A percentile compares a stretch with the other conserved stretches of the same genome.
phyloP scores from a whole-genome alignment of 2,888 invertebrate species.

The Cyrtodaria siliqua region DNA sequence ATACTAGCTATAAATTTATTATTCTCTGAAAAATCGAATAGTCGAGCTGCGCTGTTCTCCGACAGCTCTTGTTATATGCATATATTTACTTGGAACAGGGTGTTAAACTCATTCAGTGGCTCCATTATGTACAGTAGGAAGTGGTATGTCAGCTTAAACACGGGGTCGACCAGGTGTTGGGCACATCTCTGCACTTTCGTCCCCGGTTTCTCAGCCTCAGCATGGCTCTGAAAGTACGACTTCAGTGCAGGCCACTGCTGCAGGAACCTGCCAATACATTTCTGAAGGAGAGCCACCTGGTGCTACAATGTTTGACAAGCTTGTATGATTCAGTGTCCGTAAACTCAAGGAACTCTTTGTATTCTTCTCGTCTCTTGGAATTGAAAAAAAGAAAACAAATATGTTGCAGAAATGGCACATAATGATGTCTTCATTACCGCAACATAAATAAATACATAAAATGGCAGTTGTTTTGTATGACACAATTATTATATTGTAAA shows the following conservation, averaged over 20 bases:
- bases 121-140: conserved; percentile 46
- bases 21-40: too few species aligned
- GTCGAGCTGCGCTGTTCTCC: too few species aligned
- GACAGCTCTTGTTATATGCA: too few species aligned
- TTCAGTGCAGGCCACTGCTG: conserved; percentile 56
- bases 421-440: too few species aligned
- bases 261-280: conserved; percentile 39
- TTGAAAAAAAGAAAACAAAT: too few species aligned
- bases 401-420: too few species aligned
- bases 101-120: conserved; percentile 53
- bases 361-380: conserved; percentile 8
- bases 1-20: too few species aligned
- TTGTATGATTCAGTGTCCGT: conserved; percentile 19
- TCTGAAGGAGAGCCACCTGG: conserved; percentile 57
- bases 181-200: conserved; percentile 13
- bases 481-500: too few species aligned
- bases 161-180: conserved; percentile 4
- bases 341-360: conserved; percentile 8
- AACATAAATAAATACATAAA: too few species aligned
- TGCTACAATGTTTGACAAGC: conserved; percentile 35
- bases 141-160: conserved; percentile 24
- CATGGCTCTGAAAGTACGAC: conserved; percentile 50
- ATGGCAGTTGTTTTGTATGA: too few species aligned
- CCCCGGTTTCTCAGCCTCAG: conserved; percentile 25
- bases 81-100: conserved; percentile 45